phyloP scores from a whole-genome alignment of 2,888 invertebrate genomes.

The Harpalus rufipes region DNA sequence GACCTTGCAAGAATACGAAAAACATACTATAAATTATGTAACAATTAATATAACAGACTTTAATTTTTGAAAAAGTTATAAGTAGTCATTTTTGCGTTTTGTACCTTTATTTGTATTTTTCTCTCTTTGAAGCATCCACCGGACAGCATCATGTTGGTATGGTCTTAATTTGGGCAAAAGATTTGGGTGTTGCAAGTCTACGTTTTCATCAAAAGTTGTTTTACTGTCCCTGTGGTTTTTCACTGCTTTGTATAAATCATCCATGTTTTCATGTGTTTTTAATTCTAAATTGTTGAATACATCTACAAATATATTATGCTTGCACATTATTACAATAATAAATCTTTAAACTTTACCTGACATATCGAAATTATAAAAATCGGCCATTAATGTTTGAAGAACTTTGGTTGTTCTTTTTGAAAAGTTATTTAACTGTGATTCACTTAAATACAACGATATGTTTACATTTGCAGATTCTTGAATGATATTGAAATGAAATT shows the following conservation, averaged over 20 bases:
- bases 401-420: constrained; percentile 70
- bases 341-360: constrained; percentile 64
- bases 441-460: constrained; percentile 71
- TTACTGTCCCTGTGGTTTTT: constrained; percentile 43
- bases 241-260: constrained; percentile 64
- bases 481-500: constrained; percentile 70
- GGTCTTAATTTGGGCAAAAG: constrained; percentile 80
- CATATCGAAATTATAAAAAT: constrained; percentile 70
- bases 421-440: constrained; percentile 72
- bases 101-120: constrained; percentile 69
- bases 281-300: constrained; percentile 68
- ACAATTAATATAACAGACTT: too few relatives aligned
- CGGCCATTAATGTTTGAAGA: constrained; percentile 71
- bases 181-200: constrained; percentile 74
- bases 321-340: constrained; percentile 58
- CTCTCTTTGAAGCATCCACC: constrained; percentile 85
- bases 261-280: constrained; percentile 64
- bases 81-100: neutral
- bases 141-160: constrained; percentile 83
- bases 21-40: too few relatives aligned
- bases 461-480: constrained; percentile 70
- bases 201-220: neutral
- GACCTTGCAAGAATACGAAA: too few relatives aligned
- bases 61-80: neutral
- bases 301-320: constrained; percentile 40